Evolutionary conservation across 2,113 vertebrate species (phyloP).

Genomic region (Helogale parvula): DNA sequence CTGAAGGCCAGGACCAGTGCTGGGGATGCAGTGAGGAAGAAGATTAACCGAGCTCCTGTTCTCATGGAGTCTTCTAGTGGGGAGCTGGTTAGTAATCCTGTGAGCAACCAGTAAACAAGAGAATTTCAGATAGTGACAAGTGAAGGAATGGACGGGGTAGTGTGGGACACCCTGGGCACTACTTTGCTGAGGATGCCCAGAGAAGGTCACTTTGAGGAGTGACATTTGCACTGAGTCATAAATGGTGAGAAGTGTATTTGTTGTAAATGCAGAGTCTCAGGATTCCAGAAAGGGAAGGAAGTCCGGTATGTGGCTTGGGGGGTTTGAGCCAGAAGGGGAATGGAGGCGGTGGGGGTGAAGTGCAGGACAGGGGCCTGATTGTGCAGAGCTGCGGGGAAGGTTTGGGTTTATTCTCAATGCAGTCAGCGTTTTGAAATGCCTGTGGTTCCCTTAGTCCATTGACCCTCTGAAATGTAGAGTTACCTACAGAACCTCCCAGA

Average conservation of each 20-base stretch:
- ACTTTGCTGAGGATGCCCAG: neutral
- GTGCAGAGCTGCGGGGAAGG: neutral
- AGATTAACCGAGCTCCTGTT: neutral
- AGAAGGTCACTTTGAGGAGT: neutral
- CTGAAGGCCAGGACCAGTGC: neutral
- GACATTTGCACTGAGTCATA: neutral
- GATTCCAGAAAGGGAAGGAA: neutral
- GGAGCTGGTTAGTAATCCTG: neutral
- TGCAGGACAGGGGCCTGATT: neutral
- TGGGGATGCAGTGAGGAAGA: neutral
- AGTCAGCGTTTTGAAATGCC: neutral
- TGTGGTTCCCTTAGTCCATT: neutral
- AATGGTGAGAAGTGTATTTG: neutral
- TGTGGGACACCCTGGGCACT: neutral
- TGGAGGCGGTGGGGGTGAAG: neutral
- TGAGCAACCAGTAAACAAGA: neutral
- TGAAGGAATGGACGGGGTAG: neutral
- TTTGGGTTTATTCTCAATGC: neutral
- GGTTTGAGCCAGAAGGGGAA: neutral
- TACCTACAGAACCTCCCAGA: neutral
- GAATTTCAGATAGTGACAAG: neutral
- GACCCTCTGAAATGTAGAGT: neutral
- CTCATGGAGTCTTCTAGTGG: neutral
- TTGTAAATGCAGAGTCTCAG: neutral
- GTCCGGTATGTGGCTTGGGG: neutral